Evolutionary conservation across 2,797 vertebrate species (phyloP).

Genomic region (Urophycis tenuis): DNA sequence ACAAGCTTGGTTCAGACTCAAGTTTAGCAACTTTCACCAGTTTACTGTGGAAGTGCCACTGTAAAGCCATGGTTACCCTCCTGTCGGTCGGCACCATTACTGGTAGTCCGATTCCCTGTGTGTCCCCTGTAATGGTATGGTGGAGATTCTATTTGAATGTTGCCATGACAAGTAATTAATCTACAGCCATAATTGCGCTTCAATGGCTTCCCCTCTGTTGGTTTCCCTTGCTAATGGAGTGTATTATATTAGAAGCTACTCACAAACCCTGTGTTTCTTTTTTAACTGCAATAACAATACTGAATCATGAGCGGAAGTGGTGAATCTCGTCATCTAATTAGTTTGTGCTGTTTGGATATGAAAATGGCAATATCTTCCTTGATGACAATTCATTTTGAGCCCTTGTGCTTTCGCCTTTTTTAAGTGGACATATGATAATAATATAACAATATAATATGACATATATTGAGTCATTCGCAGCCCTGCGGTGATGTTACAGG

Average conservation of each 20-base stretch:
- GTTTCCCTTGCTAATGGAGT: background rate
- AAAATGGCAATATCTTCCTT: background rate
- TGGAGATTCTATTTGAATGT: background rate
- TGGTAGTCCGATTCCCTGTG: background rate
- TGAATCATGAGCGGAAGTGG: background rate
- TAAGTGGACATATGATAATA: too few species aligned
- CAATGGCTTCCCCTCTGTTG: background rate
- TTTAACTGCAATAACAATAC: background rate
- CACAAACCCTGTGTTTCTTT: background rate
- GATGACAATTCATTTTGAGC: background rate
- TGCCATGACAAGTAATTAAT: background rate
- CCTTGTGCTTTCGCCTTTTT: background rate
- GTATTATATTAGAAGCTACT: background rate
- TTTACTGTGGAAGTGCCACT: background rate
- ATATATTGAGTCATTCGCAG: too few species aligned
- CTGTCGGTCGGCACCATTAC: background rate
- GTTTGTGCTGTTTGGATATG: background rate
- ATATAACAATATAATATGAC: too few species aligned
- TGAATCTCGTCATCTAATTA: background rate
- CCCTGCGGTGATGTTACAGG: too few species aligned
- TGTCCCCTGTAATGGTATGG: background rate
- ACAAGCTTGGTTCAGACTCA: background rate
- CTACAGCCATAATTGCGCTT: background rate
- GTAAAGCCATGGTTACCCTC: background rate
- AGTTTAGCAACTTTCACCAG: background rate